These are phyloP conservation scores for Drosophila kanekoi DNA, from an alignment of 2,888 invertebrate genomes.

Conservation along the genomic window DNA sequence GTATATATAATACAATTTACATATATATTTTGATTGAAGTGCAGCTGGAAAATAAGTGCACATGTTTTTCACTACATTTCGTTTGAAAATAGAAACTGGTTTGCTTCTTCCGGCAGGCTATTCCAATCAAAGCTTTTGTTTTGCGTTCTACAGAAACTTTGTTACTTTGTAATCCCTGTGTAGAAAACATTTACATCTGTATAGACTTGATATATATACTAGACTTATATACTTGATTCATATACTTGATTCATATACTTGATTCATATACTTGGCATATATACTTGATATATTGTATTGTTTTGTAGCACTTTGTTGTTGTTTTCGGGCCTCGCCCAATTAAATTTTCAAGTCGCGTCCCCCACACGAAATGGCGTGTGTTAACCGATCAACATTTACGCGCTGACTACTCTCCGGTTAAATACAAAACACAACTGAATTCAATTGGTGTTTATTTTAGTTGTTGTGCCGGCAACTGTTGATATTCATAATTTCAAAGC, in stretches of 20 bases:
- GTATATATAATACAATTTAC: not conserved
- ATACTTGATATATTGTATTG: not conserved
- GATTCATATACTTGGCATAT: not conserved
- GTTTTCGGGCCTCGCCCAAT: conserved; percentile 25
- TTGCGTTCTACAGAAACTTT: not conserved
- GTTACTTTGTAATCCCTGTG: no score
- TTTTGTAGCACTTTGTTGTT: conserved; percentile 15
- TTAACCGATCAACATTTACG: conserved; percentile 7
- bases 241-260: not conserved
- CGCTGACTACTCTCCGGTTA: conserved; percentile 38
- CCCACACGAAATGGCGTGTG: not conserved
- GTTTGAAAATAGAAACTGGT: not conserved
- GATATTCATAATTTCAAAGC: conserved; percentile 22
- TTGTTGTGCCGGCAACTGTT: conserved; percentile 30
- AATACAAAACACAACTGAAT: conserved; percentile 50
- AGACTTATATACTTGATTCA: not conserved
- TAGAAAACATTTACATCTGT: no score
- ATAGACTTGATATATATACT: not conserved
- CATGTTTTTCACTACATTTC: conserved; percentile 7
- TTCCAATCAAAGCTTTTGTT: no score
- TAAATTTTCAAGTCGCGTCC: conserved; percentile 39
- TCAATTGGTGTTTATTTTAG: conserved; percentile 23
- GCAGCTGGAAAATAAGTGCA: conserved; percentile 22
- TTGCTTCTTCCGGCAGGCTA: not conserved
- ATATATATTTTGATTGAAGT: not conserved